phyloP scores from a whole-genome alignment of 2,888 invertebrate species.

The Adelognathus sp. region DNA sequence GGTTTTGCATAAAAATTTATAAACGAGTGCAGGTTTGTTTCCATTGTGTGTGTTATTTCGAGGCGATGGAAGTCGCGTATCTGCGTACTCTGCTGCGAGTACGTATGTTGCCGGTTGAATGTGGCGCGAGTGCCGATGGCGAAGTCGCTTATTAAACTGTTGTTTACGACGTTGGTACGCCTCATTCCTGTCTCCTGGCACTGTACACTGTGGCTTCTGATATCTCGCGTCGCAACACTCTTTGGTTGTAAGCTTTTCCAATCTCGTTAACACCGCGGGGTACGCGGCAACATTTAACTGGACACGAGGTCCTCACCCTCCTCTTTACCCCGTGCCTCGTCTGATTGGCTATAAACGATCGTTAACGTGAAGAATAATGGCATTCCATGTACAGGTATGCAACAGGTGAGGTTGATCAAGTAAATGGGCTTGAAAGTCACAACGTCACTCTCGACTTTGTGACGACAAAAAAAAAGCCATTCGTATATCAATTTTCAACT shows the following conservation, averaged over 20 bases:
- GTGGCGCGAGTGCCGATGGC: constrained; percentile 26
- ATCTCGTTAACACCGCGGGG: constrained; percentile 64
- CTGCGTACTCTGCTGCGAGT: background rate
- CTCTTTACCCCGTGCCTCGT: constrained; percentile 50
- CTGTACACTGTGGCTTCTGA: constrained; percentile 16
- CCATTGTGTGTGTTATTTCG: background rate
- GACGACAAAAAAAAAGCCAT: background rate
- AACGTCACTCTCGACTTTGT: background rate
- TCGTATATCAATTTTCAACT: background rate
- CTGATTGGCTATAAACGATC: constrained; percentile 73
- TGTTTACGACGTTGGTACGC: constrained; percentile 47
- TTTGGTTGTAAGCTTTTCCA: constrained; percentile 57
- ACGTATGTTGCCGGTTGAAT: constrained; percentile 2
- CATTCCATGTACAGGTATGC: background rate
- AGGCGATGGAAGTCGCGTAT: background rate
- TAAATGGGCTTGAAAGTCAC: background rate
- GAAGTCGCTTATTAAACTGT: constrained; percentile 55
- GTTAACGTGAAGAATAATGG: constrained; percentile 63
- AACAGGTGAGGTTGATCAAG: background rate
- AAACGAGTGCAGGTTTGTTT: constrained; percentile 28
- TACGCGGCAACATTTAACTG: constrained; percentile 55
- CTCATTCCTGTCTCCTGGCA: constrained; percentile 15
- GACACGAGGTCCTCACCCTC: constrained; percentile 42
- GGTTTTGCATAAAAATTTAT: constrained; percentile 10
- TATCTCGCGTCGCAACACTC: constrained; percentile 44